Conservation (phyloP, 2,888 invertebrate genomes). For the Hylaea fasciaria region DNA sequence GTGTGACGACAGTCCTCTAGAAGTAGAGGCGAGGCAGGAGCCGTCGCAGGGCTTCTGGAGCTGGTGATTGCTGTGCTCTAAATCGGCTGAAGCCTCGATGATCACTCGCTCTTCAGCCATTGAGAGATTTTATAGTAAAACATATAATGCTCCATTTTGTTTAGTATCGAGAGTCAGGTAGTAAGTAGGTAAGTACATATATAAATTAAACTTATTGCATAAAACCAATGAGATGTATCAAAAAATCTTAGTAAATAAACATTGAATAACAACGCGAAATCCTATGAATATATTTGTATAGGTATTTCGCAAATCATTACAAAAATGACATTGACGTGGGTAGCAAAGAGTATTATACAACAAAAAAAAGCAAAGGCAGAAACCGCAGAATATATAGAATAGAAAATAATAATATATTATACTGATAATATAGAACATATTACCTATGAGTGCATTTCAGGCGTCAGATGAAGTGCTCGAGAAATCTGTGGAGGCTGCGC, state of each 20-base stretch:
- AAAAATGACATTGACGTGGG: too few relatives aligned
- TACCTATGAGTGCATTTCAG: conserved; percentile 68
- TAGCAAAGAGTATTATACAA: too few relatives aligned
- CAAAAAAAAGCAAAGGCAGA: too few relatives aligned
- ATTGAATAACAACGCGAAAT: too few relatives aligned
- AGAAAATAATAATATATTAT: neutral
- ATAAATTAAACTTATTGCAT: too few relatives aligned
- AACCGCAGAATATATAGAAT: too few relatives aligned
- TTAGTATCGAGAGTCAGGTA: neutral
- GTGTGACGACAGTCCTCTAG: conserved; percentile 59
- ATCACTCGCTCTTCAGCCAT: conserved; percentile 37
- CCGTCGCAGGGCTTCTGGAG: conserved; percentile 48
- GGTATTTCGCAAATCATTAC: too few relatives aligned
- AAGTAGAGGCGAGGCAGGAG: conserved; percentile 64
- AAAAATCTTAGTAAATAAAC: too few relatives aligned
- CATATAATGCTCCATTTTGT: conserved; percentile 21
- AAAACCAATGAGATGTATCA: too few relatives aligned
- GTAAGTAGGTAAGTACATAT: too few relatives aligned
- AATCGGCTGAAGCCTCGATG: conserved; percentile 27
- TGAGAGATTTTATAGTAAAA: neutral
- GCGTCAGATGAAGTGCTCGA: conserved; percentile 88
- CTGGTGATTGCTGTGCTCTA: conserved; percentile 31
- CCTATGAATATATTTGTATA: too few relatives aligned
- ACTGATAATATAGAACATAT: too few relatives aligned
- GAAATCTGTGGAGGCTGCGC: conserved; percentile 87